These are phyloP conservation scores for Montipora foliosa DNA, from an alignment of 64 coral and sea anemone species.

Conservation along the genomic window DNA sequence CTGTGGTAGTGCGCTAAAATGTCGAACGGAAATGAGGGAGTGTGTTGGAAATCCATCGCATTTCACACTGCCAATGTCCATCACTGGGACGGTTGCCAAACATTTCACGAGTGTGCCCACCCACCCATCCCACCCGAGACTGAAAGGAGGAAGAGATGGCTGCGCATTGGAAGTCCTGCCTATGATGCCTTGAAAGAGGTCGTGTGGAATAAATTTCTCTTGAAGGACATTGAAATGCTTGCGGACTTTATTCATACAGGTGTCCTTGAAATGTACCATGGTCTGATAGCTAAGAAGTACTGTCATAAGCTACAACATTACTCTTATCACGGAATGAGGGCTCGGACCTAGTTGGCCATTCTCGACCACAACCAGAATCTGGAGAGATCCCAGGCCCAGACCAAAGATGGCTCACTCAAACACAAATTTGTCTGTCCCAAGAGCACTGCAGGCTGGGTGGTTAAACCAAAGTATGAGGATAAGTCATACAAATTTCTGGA, in stretches of 20 bases:
- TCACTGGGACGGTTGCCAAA: background rate
- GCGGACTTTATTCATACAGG: constrained; percentile 15
- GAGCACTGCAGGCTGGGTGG: background rate
- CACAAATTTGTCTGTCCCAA: background rate
- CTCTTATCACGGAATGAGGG: constrained; percentile 17
- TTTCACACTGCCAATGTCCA: background rate
- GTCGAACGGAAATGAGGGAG: background rate
- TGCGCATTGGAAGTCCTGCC: background rate
- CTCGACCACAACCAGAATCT: constrained; percentile 52
- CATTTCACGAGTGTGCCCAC: constrained; percentile 32
- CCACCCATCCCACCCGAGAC: background rate
- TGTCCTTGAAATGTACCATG: constrained; percentile 32
- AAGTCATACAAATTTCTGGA: background rate
- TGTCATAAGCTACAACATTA: constrained; percentile 17
- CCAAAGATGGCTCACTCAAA: background rate
- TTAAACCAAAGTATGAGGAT: background rate
- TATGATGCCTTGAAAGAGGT: constrained; percentile 21
- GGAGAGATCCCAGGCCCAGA: background rate
- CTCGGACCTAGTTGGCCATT: constrained; percentile 9
- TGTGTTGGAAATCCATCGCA: background rate
- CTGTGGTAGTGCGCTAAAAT: background rate
- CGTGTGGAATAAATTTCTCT: background rate
- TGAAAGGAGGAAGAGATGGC: constrained; percentile 36
- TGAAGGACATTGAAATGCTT: constrained; percentile 1
- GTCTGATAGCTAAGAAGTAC: constrained; percentile 21